Percentiles rank a stretch among this genome's conserved stretches.
phyloP scores from a whole-genome alignment of 2,888 invertebrate genomes.

The Calameuta filiformis region DNA sequence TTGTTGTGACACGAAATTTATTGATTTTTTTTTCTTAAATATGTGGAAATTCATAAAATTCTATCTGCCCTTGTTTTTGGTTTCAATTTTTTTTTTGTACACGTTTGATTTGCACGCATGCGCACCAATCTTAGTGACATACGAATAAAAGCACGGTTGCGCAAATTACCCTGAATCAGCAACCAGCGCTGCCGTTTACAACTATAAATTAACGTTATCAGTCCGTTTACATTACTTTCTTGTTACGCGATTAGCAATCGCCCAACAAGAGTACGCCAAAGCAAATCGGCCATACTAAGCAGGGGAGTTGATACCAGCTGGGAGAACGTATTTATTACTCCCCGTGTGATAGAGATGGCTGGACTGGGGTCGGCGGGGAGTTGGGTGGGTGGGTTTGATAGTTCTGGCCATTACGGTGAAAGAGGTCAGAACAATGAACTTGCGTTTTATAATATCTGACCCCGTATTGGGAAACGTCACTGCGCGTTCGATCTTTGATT shows the following conservation, averaged over 20 bases:
- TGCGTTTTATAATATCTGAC: slow-evolving; percentile 47
- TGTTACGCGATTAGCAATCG: slow-evolving; percentile 59
- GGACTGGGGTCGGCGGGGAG: neutral
- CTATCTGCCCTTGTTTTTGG: too few relatives aligned
- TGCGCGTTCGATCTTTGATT: too few relatives aligned
- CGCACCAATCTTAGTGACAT: neutral
- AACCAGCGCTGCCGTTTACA: slow-evolving; percentile 36
- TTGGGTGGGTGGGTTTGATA: neutral
- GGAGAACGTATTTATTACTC: slow-evolving; percentile 44
- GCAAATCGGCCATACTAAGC: slow-evolving; percentile 15
- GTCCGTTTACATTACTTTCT: slow-evolving; percentile 60
- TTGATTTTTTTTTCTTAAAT: too few relatives aligned
- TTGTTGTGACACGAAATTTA: too few relatives aligned
- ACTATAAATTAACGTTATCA: slow-evolving; percentile 59
- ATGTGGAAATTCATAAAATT: too few relatives aligned
- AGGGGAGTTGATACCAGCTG: slow-evolving; percentile 35
- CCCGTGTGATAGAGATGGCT: neutral
- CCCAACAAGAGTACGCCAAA: slow-evolving; percentile 37
- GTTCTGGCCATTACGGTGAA: slow-evolving; percentile 26
- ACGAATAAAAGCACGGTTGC: slow-evolving; percentile 39
- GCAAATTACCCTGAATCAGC: slow-evolving; percentile 44
- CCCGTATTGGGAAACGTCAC: neutral
- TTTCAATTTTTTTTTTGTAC: too few relatives aligned
- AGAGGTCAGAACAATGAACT: slow-evolving; percentile 57
- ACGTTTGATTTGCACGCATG: too few relatives aligned